Evolutionary conservation across 2,113 vertebrate genomes (phyloP), one percentile per base, ranked within the genome.

Genomic region (Trochalopteron elliotii): DNA sequence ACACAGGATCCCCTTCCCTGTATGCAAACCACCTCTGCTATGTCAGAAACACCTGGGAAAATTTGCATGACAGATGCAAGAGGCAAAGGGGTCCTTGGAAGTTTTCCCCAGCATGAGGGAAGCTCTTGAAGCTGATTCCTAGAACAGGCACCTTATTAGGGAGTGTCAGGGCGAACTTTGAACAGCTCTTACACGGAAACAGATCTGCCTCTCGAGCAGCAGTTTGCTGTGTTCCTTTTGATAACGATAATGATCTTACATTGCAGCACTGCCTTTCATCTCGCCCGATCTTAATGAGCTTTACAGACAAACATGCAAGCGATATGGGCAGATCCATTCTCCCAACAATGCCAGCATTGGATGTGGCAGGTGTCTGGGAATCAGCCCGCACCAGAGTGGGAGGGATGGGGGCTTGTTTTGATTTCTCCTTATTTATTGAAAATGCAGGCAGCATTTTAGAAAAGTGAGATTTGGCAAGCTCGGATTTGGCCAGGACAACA

Each of bases 231-330:
- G 96, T 97, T 97, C 84, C 94, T 96, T 97, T 96, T 97, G 96
- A 97, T 97, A 96, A 70, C 12, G 94, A 96, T 97, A 97, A 97
- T 96, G 96, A 97, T 97, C 96, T 97, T 97, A 97, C 94, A 97
- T 93, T 77, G 82, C 93, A 53, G 79, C n/a, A 30, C 90, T 75
- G 94, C 93, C 96, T 97, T 96, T 97, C 96, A 97, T 97, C 96
- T 95, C 44, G 16, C 90, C 40, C 90, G 71, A 90, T 95, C 94
- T 94, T 96, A 97, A 97, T 92, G 93, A 97, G 96, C 96, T 90
- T 81, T 88, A 78, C 93, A 97, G 93, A 93, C 94, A 90, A 93
- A 93, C 42, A 92, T 94, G 96, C 93, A 77, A 86, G 93, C 44
- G 83, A 24, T 57, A 80, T 5, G 64, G 76, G 59, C 33, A 74